Evolutionary conservation across 2,113 vertebrate species (phyloP).

Genomic region (Prunella himalayana): DNA sequence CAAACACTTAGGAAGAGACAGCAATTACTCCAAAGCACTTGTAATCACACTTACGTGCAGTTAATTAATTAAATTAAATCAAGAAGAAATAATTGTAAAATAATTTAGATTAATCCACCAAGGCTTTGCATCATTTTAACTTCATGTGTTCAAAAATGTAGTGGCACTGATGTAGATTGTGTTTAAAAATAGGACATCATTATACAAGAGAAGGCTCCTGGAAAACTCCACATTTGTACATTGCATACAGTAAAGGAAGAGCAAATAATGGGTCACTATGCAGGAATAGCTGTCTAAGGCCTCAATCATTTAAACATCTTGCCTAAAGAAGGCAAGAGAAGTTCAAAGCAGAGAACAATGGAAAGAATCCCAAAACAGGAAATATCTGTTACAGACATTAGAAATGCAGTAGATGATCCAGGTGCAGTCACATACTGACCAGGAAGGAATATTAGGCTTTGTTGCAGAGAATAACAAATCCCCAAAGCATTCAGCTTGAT

Average conservation of each 20-base stretch:
- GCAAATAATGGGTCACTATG: background rate
- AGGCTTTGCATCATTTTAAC: background rate
- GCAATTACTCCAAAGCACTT: slow-evolving; percentile 49
- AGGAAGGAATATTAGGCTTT: slow-evolving; percentile 60
- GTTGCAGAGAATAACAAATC: slow-evolving; percentile 58
- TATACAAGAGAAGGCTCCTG: background rate
- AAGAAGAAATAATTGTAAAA: slow-evolving; percentile 46
- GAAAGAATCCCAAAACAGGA: slow-evolving; percentile 69
- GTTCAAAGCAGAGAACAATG: slow-evolving; percentile 53
- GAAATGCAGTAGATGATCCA: slow-evolving; percentile 47
- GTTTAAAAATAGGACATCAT: background rate
- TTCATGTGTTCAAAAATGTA: background rate
- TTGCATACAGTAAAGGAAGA: background rate
- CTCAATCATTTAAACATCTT: slow-evolving; percentile 37
- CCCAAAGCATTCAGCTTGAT: slow-evolving; percentile 47
- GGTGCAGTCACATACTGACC: slow-evolving; percentile 57
- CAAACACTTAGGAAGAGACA: slow-evolving; percentile 45
- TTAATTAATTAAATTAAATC: slow-evolving; percentile 62
- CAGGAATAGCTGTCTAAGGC: background rate
- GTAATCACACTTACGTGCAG: slow-evolving; percentile 18
- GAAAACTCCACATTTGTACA: background rate
- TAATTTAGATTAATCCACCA: slow-evolving; percentile 8
- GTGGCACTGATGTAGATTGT: background rate
- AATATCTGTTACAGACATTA: slow-evolving; percentile 63
- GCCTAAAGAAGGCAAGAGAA: slow-evolving; percentile 23